These are phyloP conservation scores for Eolophus roseicapilla DNA, from an alignment of 2,113 vertebrate genomes.

Conservation along the genomic window DNA sequence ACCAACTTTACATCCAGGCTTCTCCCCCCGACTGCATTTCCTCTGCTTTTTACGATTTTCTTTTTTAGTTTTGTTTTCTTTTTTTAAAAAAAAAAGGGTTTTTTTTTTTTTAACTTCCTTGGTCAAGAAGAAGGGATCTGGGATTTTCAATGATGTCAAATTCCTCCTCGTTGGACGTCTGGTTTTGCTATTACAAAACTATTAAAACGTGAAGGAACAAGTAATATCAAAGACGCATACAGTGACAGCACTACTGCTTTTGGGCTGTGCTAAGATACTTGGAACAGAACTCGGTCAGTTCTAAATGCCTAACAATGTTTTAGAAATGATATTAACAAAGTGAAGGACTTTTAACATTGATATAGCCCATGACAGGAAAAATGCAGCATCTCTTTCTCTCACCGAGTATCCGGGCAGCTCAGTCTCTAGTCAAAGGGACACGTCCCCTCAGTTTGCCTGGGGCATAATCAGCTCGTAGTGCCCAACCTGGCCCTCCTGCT, in stretches of 20 bases:
- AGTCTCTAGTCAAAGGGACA: neutral
- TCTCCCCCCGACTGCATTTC: constrained; percentile 55
- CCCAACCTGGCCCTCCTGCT: constrained; percentile 95
- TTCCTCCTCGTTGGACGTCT: neutral
- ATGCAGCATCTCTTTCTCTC: constrained; percentile 55
- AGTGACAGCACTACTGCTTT: constrained; percentile 65
- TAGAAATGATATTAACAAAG: constrained; percentile 68
- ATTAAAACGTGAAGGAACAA: constrained; percentile 67
- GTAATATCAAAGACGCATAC: constrained; percentile 70
- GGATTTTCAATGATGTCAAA: neutral
- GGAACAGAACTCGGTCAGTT: constrained; percentile 41
- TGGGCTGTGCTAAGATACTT: constrained; percentile 62
- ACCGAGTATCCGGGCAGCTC: neutral
- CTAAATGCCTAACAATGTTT: constrained; percentile 55
- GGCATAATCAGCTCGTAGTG: constrained; percentile 95
- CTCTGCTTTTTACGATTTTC: neutral
- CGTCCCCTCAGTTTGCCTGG: constrained; percentile 74
- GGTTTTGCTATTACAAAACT: constrained; percentile 66
- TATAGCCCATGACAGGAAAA: constrained; percentile 57
- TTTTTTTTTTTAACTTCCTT: neutral
- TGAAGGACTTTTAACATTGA: constrained; percentile 28
- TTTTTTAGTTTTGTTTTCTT: neutral
- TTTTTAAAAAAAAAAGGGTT: neutral
- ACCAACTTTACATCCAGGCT: constrained; percentile 65
- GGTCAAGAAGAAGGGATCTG: constrained; percentile 36